A percentile compares a stretch with the other conserved stretches of the same genome.
phyloP scores from a whole-genome alignment of 2,113 vertebrate genomes.

The Euleptes europaea region DNA sequence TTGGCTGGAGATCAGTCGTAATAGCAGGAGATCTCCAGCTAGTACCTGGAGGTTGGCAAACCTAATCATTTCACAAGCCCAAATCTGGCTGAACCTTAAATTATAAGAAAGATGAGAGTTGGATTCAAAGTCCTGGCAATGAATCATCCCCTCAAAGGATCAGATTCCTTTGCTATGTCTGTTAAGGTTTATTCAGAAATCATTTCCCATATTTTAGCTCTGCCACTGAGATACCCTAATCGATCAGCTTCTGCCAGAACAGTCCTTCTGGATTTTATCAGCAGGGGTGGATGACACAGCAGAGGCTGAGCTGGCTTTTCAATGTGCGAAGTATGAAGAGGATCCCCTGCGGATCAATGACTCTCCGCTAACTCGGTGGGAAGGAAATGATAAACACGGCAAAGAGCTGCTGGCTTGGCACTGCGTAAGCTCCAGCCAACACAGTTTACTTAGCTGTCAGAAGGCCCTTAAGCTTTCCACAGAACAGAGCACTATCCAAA shows the following conservation, averaged over 20 bases:
- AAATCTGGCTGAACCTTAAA: too few relatives aligned
- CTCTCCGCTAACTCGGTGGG: slow-evolving; percentile 41
- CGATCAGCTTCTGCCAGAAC: too few relatives aligned
- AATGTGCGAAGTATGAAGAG: background rate
- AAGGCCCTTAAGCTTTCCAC: slow-evolving; percentile 36
- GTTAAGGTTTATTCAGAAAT: background rate
- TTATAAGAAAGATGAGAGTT: background rate
- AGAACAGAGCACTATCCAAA: slow-evolving; percentile 41
- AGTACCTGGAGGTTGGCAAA: too few relatives aligned
- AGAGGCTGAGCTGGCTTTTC: background rate
- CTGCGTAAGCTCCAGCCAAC: slow-evolving; percentile 62
- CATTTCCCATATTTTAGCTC: background rate
- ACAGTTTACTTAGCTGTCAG: slow-evolving; percentile 70
- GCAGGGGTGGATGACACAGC: background rate
- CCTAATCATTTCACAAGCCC: too few relatives aligned
- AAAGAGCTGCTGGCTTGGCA: slow-evolving; percentile 45
- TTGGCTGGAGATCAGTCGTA: too few relatives aligned
- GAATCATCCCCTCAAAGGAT: background rate
- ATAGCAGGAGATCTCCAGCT: too few relatives aligned
- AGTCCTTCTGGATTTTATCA: background rate
- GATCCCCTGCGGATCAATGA: slow-evolving; percentile 23
- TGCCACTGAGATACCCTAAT: background rate
- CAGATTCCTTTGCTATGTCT: background rate
- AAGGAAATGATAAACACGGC: slow-evolving; percentile 63
- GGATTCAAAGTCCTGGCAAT: background rate